Base-by-base conservation (phyloP, 2,797 vertebrate genomes). In the Phyllotis vaccarum region DNA sequence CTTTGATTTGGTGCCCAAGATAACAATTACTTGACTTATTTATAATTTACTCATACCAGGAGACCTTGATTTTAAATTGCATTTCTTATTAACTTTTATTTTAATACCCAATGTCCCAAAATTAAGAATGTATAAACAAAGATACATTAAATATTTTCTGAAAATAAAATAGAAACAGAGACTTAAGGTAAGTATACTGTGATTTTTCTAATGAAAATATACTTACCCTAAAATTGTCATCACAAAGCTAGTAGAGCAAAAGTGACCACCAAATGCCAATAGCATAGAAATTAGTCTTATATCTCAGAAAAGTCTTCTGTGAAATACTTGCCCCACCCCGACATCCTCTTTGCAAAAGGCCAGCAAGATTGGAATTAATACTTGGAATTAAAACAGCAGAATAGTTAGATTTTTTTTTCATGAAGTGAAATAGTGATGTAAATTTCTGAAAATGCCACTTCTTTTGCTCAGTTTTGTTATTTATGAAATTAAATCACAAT, bases 31-130 rank as follows among this genome's bases (percentile, higher is more conserved):
- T 46, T 76, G 17, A n/a, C 21, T 52, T 40, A 72, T 80, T 83
- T 60, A 46, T 70, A 86, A 83, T 94, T 96, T 46, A 94, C 76
- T 91, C 27, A 83, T 76, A 95, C 82, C 60, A 58, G 43, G 52
- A 68, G 72, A 78, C 40, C 40, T 75, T 95, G 62, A 95, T 83
- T 97, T 93, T 17, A 91, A 10, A 64, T 60, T 80, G 8, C 6
- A 76, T 83, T 9, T 78, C 58, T 91, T n/a, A 66, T 52, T 81
- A 31, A 56, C 2, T 43, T 75, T 46, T 62, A 46, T n/a, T 17
- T 92, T 82, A 70, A 22, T 11, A 80, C 4, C 17, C 43, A 43
- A 75, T 76, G 1, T 3, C 54, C 3, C 58, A 88, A 72, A 66
- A 64, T 75, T 78, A 83, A 89, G 56, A 9, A 60, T 89, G 22